Conservation (phyloP, 2,888 invertebrate genomes). For the Spodoptera picta region DNA sequence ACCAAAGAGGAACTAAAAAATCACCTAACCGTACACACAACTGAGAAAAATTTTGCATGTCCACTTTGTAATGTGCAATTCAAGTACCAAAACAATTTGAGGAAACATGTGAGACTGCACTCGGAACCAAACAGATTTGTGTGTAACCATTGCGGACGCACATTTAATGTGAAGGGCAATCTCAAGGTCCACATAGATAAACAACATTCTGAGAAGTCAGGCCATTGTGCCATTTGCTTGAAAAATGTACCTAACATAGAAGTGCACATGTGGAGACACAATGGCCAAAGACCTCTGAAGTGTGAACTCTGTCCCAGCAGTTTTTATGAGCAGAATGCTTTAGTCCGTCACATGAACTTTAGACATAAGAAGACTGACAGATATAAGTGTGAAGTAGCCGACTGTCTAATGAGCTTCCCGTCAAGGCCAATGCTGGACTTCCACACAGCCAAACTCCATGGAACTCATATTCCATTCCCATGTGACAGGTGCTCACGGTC, state of each 20-base stretch:
- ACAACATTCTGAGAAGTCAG: constrained; percentile 87
- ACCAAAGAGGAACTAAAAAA: constrained; percentile 75
- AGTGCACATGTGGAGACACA: constrained; percentile 87
- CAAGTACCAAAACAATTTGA: constrained; percentile 84
- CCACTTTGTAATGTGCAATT: constrained; percentile 81
- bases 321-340: constrained; percentile 72
- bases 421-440: constrained; percentile 77
- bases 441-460: constrained; percentile 77
- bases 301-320: constrained; percentile 78
- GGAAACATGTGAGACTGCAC: constrained; percentile 82
- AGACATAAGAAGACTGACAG: constrained; percentile 76
- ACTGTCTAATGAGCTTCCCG: constrained; percentile 74
- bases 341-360: constrained; percentile 79
- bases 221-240: constrained; percentile 82
- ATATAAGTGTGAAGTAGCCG: constrained; percentile 72
- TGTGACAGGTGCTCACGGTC: constrained; percentile 79
- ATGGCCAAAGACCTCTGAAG: constrained; percentile 81
- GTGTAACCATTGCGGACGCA: constrained; percentile 78
- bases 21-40: constrained; percentile 73
- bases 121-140: constrained; percentile 70
- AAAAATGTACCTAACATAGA: constrained; percentile 87
- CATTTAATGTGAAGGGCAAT: constrained; percentile 84
- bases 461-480: constrained; percentile 71
- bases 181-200: constrained; percentile 85
- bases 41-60: constrained; percentile 73